Evolutionary conservation across 2,888 invertebrate species (phyloP), one percentile per base, ranked within the genome.

Genomic region (Yponomeuta plumbellus): DNA sequence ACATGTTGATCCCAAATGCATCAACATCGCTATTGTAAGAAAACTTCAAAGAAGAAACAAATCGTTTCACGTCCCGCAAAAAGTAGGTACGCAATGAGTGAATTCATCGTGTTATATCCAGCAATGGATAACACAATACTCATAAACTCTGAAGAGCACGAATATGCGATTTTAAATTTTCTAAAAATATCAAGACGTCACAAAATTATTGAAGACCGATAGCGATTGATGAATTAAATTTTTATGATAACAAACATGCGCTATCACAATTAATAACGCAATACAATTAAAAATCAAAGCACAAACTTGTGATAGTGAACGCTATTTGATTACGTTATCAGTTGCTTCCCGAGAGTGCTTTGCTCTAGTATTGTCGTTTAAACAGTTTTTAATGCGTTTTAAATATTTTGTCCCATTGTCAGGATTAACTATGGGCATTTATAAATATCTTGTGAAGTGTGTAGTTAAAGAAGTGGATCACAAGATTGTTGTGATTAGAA

Each of bases 11-110:
- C 71, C 79, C 74, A 75, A 74, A 74, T 80, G 73, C 81, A 81
- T 82, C 85, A 85, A 85, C 85, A 86, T 67, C 13, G 68, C 85
- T 81, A 86, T 86, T 86, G 84, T 85, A 76, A 75, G 73, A 73
- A 81, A 79, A 77, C 78, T 76, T 72, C 78, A 74, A 76, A 73
- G 74, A 75, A 77, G 81, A 80, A 85, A 85, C 84, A 84, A 83
- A 80, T 75, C 77, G 78, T 78, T 83, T 84, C 78, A 79, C 81
- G 44, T 13, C n/a, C n/a, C 4, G 44, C 44, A 44, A 4, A 17
- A 13, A 52, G 44, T 17, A 52, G 34, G 6, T 4, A 52, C 3
- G 13, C 44, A 52, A 52, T 52, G 44, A 4, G 44, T 17, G 44
- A 52, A 52, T 52, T 52, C 39, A 13, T 1, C 13, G 44, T 52